Evolutionary conservation across 2,888 invertebrate genomes (phyloP), one percentile per base, ranked within the genome.

Genomic region (Hyppa rectilinea): DNA sequence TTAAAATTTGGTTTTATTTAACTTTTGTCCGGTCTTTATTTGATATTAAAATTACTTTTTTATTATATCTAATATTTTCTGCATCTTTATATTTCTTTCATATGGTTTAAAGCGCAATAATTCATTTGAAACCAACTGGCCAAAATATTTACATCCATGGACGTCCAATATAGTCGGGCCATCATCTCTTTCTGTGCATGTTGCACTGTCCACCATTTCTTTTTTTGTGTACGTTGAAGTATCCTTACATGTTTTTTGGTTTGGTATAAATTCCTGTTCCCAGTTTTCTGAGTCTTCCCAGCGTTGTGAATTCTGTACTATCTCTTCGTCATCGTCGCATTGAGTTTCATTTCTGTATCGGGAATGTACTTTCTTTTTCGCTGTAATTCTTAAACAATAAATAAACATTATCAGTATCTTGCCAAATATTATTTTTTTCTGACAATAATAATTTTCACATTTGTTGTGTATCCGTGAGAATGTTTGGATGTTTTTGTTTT

Each of bases 291-390:
- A 69, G 69, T 72, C 66, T 75, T 78, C 67, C 72, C 70, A 72
- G 66, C 66, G 49, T 78, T 75, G 75, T 65, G 75, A 75, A 75
- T 71, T 75, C 65, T 72, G 61, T 58, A 67, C 72, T 61, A 73
- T 70, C 56, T 64, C 56, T 55, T 80, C 77, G 68, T 80, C 80
- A 62, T 80, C 75, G 65, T 78, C 75, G 78, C 80, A 78, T 75
- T 80, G 75, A 75, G 75, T 80, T 73, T 78, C 77, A 73, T 50
- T 67, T 80, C 75, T 80, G 77, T 70, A 59, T 80, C 75, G 60
- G 77, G 75, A 73, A 80, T 78, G 62, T 80, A 80, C 62, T 75
- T 78, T 73, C 70, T 75, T 75, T 78, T 78, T 74, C 74, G 74
- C 71, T 61, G 77, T 74, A 71, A 74, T 71, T 78, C 77, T 78